Conservation (phyloP, 2,113 vertebrate species). For the Phyllostomus hastatus region DNA sequence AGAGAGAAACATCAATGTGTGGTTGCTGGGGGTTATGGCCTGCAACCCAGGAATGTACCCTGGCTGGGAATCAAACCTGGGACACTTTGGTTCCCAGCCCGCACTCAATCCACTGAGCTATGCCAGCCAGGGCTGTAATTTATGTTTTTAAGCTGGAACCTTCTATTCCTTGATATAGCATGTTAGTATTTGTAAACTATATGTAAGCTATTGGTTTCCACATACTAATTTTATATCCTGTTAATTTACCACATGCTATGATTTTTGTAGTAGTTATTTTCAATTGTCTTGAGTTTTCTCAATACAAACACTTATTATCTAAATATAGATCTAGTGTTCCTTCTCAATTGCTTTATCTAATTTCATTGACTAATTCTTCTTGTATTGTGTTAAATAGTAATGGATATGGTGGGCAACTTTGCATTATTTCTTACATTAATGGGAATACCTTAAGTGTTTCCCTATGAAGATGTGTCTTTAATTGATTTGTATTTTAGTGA, state of each 20-base stretch:
- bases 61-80: too few relatives aligned
- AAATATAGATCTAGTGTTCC: background rate
- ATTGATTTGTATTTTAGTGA: conserved; percentile 9
- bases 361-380: background rate
- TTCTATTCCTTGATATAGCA: background rate
- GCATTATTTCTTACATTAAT: background rate
- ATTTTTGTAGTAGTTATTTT: background rate
- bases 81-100: too few relatives aligned
- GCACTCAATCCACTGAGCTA: too few relatives aligned
- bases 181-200: background rate
- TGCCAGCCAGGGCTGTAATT: background rate
- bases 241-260: background rate
- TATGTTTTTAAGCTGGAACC: background rate
- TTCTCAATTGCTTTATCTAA: background rate
- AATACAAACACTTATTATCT: background rate
- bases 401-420: background rate
- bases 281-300: background rate
- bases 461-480: background rate
- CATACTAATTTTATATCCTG: background rate
- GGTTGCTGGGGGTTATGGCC: too few relatives aligned
- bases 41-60: too few relatives aligned
- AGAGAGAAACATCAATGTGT: too few relatives aligned
- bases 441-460: background rate
- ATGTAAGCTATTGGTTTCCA: background rate
- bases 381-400: background rate